Evolutionary conservation across 2,113 vertebrate genomes (phyloP), one percentile per base, ranked within the genome.

Genomic region (Myodes glareolus): DNA sequence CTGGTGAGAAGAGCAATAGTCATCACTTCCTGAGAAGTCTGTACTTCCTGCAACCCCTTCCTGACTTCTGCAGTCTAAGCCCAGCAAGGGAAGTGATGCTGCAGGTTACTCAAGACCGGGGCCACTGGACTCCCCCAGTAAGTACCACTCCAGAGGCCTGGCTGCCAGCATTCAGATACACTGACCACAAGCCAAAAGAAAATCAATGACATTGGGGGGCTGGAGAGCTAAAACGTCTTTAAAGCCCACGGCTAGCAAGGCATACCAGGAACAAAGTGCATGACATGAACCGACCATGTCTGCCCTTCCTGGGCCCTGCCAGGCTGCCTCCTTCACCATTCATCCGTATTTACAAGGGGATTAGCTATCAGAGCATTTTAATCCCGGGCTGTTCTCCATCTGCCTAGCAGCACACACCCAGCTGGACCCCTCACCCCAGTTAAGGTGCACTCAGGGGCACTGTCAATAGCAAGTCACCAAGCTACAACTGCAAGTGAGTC

Each of bases 21-120:
- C 97, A 94, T 33, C 73, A 39, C 95, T 97, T 97, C 96, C 97
- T 95, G 97, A 95, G 92, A 98, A 97, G 92, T 17, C n/a, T n/a
- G 2, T 0, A 86, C 94, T 97, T 97, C 97, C 97, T 97, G 96
- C 88, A 75, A 63, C 70, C 39, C 90, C 92, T 95, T 94, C 97
- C 97, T 92, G 96, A 87, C 96, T 91, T 84, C 73, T 3, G 82
- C 92, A 86, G 39, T 67, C 80, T 10, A 3, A 42, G 21, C 81
- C 73, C 21, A 68, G 75, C 0, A 33, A 87, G 95, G 95, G 96
- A 94, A 95, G 68, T 63, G 95, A 90, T 36, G 75, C 33, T 42
- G 61, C 2, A 90, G 93, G 68, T 85, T 25, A 80, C 97, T 67
- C 25, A 88, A 88, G 80, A 27, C 90, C 52, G 8, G 11, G n/a